Percentiles rank a stretch among this genome's conserved stretches.
Conservation (phyloP, 2,797 vertebrate species). For the Valencia hispanica region DNA sequence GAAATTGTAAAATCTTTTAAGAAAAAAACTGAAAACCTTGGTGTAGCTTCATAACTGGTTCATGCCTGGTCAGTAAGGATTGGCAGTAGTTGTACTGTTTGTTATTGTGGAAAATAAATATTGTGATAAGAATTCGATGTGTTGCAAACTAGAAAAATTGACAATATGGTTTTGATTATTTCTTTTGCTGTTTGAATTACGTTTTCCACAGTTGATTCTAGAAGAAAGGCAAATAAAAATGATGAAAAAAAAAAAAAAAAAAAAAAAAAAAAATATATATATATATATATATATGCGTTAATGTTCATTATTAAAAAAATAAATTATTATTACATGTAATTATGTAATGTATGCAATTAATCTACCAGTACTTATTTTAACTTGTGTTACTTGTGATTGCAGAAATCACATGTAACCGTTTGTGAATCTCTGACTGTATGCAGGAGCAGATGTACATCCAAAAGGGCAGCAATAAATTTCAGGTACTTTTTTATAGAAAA, state of each 20-base stretch:
- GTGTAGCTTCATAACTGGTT: too few relatives aligned
- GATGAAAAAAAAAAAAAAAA: not conserved
- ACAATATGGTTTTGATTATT: not conserved
- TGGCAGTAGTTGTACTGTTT: not conserved
- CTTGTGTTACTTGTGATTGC: not conserved
- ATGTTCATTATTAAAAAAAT: too few relatives aligned
- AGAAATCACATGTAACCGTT: not conserved
- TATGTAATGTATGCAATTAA: too few relatives aligned
- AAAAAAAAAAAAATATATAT: too few relatives aligned
- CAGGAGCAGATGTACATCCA: not conserved
- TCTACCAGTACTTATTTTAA: too few relatives aligned
- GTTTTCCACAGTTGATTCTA: not conserved
- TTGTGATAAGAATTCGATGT: not conserved
- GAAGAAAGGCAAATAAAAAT: not conserved
- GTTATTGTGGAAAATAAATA: not conserved
- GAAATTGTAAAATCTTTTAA: too few relatives aligned
- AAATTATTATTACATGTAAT: too few relatives aligned
- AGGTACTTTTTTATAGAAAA: not conserved
- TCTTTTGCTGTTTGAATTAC: not conserved
- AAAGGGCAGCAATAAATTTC: not conserved
- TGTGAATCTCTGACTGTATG: not conserved
- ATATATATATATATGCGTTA: too few relatives aligned
- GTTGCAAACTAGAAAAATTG: not conserved
- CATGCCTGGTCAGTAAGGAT: too few relatives aligned
- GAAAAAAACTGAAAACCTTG: too few relatives aligned